A percentile compares a stretch with the other conserved stretches of the same genome.
Conservation (phyloP, 2,113 vertebrate species). For the Dromas ardeola region DNA sequence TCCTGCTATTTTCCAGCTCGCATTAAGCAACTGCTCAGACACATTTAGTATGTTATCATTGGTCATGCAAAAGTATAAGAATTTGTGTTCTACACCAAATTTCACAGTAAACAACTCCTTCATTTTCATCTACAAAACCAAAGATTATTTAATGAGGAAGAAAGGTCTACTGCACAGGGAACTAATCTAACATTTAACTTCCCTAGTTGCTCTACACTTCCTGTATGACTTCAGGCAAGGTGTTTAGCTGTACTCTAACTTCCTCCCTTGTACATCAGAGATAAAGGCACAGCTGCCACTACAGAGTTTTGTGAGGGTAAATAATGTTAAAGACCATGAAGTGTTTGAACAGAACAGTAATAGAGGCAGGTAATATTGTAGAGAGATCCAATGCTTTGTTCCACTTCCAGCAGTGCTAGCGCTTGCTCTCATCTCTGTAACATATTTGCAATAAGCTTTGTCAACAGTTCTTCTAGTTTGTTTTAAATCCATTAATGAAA, state of each 20-base stretch:
- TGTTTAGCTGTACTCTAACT: background rate
- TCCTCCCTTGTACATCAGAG: background rate
- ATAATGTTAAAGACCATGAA: background rate
- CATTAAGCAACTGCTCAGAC: background rate
- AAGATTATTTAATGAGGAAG: background rate
- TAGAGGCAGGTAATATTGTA: background rate
- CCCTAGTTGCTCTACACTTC: background rate
- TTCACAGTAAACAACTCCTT: background rate
- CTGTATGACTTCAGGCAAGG: background rate
- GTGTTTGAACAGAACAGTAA: background rate
- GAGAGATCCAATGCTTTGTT: background rate
- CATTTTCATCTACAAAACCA: background rate
- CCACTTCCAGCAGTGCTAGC: background rate
- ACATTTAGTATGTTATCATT: background rate
- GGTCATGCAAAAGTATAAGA: background rate
- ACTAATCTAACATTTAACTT: background rate
- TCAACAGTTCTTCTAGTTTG: background rate
- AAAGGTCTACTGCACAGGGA: background rate
- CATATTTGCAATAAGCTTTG: conserved; percentile 3
- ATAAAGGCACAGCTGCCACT: background rate
- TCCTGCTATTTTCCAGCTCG: background rate
- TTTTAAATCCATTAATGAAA: conserved; percentile 20
- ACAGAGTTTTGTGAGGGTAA: background rate
- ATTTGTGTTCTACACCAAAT: background rate
- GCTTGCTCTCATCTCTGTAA: background rate